Conservation (phyloP, 2,113 vertebrate genomes). For the Cacatua alba region DNA sequence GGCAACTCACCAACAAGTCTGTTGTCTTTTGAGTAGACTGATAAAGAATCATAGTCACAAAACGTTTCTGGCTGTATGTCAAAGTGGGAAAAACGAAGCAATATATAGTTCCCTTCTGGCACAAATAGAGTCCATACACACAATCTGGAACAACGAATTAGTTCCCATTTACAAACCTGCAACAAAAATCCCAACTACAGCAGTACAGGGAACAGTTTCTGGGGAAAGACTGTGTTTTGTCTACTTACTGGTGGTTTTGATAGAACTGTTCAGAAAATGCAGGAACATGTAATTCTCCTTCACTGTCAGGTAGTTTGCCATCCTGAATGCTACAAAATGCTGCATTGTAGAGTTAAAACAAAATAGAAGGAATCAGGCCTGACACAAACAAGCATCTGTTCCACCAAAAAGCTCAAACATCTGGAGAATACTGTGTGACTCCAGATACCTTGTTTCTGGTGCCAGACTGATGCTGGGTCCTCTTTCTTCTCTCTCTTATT, state of each 20-base stretch:
- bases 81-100: constrained; percentile 77
- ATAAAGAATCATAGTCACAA: constrained; percentile 79
- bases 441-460: neutral
- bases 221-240: neutral
- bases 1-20: constrained; percentile 77
- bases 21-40: constrained; percentile 66
- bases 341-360: constrained; percentile 1
- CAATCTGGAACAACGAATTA: constrained; percentile 64
- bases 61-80: constrained; percentile 75
- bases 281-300: constrained; percentile 80
- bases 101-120: constrained; percentile 64
- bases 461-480: neutral
- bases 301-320: constrained; percentile 41
- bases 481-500: neutral
- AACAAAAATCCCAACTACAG: neutral
- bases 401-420: neutral
- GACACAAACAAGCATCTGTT: neutral
- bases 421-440: neutral
- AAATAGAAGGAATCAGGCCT: neutral
- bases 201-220: neutral
- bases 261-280: constrained; percentile 59
- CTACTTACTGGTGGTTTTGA: constrained; percentile 80
- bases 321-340: constrained; percentile 74
- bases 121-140: constrained; percentile 79
- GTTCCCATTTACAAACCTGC: neutral